Evolutionary conservation across 2,888 invertebrate species (phyloP).

Genomic region (Busseola fusca): DNA sequence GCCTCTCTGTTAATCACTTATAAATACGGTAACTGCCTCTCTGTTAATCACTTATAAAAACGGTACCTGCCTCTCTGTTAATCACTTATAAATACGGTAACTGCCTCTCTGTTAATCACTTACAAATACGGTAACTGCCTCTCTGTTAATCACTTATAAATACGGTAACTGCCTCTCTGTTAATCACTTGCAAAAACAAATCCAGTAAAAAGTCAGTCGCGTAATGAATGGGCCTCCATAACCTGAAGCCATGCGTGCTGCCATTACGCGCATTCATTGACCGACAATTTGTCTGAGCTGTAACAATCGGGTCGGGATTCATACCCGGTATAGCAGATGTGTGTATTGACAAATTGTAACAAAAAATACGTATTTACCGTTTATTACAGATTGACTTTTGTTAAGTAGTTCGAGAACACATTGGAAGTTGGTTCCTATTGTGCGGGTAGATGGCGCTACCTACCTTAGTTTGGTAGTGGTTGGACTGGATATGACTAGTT

Average conservation of each 20-base stretch:
- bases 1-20: no score
- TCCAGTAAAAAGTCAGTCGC: conserved; percentile 43
- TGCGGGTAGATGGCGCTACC: conserved; percentile 27
- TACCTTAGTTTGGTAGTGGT: not conserved
- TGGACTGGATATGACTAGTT: not conserved
- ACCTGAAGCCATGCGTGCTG: conserved; percentile 59
- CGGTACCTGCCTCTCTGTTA: no score
- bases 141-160: no score
- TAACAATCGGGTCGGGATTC: conserved; percentile 60
- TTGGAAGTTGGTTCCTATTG: conserved; percentile 12
- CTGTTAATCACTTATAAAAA: no score
- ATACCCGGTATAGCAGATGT: conserved; percentile 71
- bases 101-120: no score
- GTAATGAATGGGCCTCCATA: conserved; percentile 39
- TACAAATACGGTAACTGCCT: no score
- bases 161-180: not conserved
- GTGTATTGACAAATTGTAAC: conserved; percentile 63
- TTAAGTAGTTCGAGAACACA: not conserved
- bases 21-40: no score
- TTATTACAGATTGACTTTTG: conserved; percentile 43
- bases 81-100: no score
- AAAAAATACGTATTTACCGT: conserved; percentile 65
- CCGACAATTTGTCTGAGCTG: conserved; percentile 68
- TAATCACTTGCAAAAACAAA: conserved; percentile 2
- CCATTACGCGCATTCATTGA: conserved; percentile 64